phyloP scores from a whole-genome alignment of 2,113 vertebrate genomes.

The Amphiprion percula region DNA sequence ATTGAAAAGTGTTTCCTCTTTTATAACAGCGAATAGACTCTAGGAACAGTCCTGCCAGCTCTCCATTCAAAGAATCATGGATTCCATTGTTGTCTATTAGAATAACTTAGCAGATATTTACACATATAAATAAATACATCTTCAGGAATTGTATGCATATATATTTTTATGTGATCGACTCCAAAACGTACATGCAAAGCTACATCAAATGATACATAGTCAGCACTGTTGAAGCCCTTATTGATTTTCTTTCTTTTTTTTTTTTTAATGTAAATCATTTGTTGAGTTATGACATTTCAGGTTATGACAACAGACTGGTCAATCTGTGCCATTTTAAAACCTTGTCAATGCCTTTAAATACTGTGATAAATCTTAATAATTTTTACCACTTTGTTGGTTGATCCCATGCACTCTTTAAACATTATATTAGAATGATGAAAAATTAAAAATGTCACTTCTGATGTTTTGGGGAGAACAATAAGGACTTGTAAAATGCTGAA shows the following conservation, averaged over 20 bases:
- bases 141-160: constrained; percentile 82
- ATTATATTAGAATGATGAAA: neutral
- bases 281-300: neutral
- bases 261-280: neutral
- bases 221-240: constrained; percentile 77
- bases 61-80: constrained; percentile 41
- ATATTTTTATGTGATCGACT: constrained; percentile 82
- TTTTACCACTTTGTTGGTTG: neutral
- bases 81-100: constrained; percentile 29
- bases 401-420: neutral
- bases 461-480: constrained; percentile 44
- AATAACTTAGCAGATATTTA: constrained; percentile 80
- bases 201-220: constrained; percentile 65
- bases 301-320: constrained; percentile 68
- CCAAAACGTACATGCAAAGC: constrained; percentile 81
- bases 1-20: constrained; percentile 61
- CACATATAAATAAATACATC: constrained; percentile 85
- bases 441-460: neutral
- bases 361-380: too few relatives aligned
- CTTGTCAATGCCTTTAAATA: neutral
- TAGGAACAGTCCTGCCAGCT: constrained; percentile 38
- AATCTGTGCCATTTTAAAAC: constrained; percentile 60
- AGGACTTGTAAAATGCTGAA: constrained; percentile 76
- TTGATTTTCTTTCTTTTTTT: constrained; percentile 21
- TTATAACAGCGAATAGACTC: constrained; percentile 63